Evolutionary conservation across 2,888 invertebrate species (phyloP), one percentile per base, ranked within the genome.

Genomic region (Muschampia plurimacula): DNA sequence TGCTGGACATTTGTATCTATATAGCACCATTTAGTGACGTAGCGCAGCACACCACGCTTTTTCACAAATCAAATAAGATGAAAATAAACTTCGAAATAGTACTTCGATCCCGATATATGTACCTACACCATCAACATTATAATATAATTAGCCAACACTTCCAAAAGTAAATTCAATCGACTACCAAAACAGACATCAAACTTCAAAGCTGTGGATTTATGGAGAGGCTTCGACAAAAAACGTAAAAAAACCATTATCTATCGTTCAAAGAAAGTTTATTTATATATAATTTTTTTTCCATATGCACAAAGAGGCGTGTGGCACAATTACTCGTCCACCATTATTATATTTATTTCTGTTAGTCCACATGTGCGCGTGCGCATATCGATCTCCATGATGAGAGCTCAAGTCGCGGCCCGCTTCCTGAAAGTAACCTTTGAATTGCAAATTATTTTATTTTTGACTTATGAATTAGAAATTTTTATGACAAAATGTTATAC

Each of bases 271-370:
- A 87, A 87, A 88, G 90, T 89, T 91, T 92, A 92, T 93, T 92
- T 93, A 89, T 89, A 89, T 81, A 83, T 76, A 22, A 22, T 22
- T 80, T 86, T 88, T 88, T 87, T 85, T 89, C 83, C 86, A 88
- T 83, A 77, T 84, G 87, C 84, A 65, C 78, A 78, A 79, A 81
- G 82, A 79, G 84, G 88, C 89, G 91, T 88, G 90, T 88, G 92
- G 92, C 91, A 92, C 93, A 93, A 93, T 93, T 93, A 90, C 82
- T 78, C 80, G 83, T 83, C 67, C 62, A 86, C 84, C 88, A 86
- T 88, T 91, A 91, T 91, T 88, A 85, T 91, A 91, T 92, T 91
- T 93, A 92, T 93, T 92, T 93, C 89, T 90, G 92, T 86, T 79
- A 79, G 79, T 77, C 74, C 84, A 90, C 92, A 92, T 91, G 88